These are phyloP conservation scores for Calephelis nemesis DNA, from an alignment of 1,140 invertebrate genomes.

Conservation along the genomic window DNA sequence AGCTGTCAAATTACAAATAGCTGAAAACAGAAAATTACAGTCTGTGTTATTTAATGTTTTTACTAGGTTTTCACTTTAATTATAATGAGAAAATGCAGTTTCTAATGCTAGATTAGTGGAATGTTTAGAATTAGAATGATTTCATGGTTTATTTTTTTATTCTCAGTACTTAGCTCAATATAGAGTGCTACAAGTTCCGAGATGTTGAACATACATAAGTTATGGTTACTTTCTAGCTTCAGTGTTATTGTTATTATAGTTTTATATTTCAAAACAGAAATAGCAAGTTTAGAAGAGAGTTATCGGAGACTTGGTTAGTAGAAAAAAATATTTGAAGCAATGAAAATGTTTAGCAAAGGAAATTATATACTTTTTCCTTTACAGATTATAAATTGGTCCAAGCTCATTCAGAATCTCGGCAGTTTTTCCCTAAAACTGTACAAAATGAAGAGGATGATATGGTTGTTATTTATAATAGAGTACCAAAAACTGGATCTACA, in stretches of 20 bases:
- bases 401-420: conserved; percentile 53
- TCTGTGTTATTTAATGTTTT: conserved; percentile 2
- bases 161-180: conserved; percentile 44
- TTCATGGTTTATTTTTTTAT: conserved; percentile 48
- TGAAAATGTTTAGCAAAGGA: background rate
- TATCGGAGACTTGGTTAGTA: conserved; percentile 62
- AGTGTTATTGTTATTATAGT: conserved; percentile 66
- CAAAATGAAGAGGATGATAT: conserved; percentile 81
- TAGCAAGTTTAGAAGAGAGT: conserved; percentile 59
- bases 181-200: conserved; percentile 37
- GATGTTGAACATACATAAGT: conserved; percentile 72
- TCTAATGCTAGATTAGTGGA: conserved; percentile 49
- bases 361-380: conserved; percentile 35
- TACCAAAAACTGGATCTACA: conserved; percentile 99
- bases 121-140: conserved; percentile 64
- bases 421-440: conserved; percentile 50
- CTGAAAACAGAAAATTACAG: background rate
- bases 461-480: conserved; percentile 96
- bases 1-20: conserved; percentile 1
- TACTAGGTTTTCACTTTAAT: conserved; percentile 2
- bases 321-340: background rate
- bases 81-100: conserved; percentile 27
- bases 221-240: conserved; percentile 67
- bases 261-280: conserved; percentile 72
- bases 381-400: conserved; percentile 69